A percentile compares a stretch with the other conserved stretches of the same genome.
Evolutionary conservation across 2,888 invertebrate genomes (phyloP).

Genomic region (Allophyes oxyacanthae): DNA sequence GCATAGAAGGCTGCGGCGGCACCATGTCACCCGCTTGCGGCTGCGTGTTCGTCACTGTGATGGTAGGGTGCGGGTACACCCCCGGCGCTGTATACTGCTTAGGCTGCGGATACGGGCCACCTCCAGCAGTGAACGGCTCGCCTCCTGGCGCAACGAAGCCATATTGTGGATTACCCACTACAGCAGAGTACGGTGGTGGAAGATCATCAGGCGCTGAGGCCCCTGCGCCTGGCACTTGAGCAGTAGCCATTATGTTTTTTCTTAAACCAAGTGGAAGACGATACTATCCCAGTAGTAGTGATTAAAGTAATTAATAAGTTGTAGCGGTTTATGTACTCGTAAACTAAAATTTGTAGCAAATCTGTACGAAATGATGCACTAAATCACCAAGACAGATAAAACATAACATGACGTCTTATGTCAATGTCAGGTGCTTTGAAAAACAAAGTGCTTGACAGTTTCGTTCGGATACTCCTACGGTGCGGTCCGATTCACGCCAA

Average conservation of each 20-base stretch:
- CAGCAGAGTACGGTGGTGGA: constrained; percentile 84
- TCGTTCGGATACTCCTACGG: too few species aligned
- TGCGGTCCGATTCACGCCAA: too few species aligned
- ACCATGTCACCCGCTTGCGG: constrained; percentile 68
- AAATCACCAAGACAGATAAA: constrained; percentile 35
- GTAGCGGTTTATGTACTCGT: constrained; percentile 4
- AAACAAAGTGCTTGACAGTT: constrained; percentile 5
- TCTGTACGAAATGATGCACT: constrained; percentile 37
- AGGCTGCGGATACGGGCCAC: constrained; percentile 65
- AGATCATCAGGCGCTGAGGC: constrained; percentile 79
- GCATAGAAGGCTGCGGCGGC: constrained; percentile 66
- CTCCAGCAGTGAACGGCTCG: constrained; percentile 43
- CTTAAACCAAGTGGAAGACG: constrained; percentile 5
- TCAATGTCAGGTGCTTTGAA: constrained; percentile 45
- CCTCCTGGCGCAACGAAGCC: constrained; percentile 71
- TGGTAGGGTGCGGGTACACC: constrained; percentile 81
- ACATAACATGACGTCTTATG: constrained; percentile 60
- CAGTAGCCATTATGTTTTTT: constrained; percentile 68
- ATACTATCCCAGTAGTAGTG: constrained; percentile 2
- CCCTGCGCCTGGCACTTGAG: constrained; percentile 64
- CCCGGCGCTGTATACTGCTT: constrained; percentile 81
- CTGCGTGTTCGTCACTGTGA: constrained; percentile 69
- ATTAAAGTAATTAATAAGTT: constrained; percentile 8
- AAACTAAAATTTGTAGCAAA: constrained; percentile 42
- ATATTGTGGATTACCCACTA: constrained; percentile 81